Evolutionary conservation across 2,113 vertebrate genomes (phyloP), one percentile per base, ranked within the genome.

Genomic region (Callospermophilus lateralis): DNA sequence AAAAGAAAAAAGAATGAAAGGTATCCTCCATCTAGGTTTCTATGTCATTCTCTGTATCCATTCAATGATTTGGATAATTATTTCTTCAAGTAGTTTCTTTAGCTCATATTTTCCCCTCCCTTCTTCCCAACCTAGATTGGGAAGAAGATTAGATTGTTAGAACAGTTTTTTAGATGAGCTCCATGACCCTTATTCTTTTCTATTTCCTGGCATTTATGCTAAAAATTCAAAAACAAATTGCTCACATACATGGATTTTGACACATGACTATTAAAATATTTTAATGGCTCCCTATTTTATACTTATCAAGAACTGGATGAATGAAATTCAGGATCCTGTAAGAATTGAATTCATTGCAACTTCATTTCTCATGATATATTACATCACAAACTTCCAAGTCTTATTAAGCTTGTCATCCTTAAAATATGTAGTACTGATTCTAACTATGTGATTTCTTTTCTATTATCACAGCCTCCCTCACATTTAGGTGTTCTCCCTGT

Each of bases 401-500:
- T 85, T 53, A 83, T 39, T 53, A 77, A 63, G 8, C 17, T 77
- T 85, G 37, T 76, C 73, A 72, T 48, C 15, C 61, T 84, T 89
- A 72, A 76, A 80, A 42, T 1, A 68, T 53, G 8, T 34, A 45
- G 42, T 84, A 42, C 34, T 45, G 3, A n/a, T 67, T 78, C 20
- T 91, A 83, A 42, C 30, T 84, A 79, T 89, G 53, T 94, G 78
- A 92, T 79, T 95, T 93, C 15, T 65, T 22, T 68, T 45, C 22
- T 48, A 0, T 42, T 65, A 81, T 79, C 42, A 79, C 16, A 86
- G n/a, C 34, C 28, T 89, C 24, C 20, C 65, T 89, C 11, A 17
- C 9, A 51, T 1, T 58, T 10, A 4, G 8, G 37, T 76, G 4
- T 85, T 81, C 0, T 51, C 61, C 48, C 17, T 93, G 48, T 95